Conservation (phyloP, 2,888 invertebrate genomes). For the Lymantria monacha region DNA sequence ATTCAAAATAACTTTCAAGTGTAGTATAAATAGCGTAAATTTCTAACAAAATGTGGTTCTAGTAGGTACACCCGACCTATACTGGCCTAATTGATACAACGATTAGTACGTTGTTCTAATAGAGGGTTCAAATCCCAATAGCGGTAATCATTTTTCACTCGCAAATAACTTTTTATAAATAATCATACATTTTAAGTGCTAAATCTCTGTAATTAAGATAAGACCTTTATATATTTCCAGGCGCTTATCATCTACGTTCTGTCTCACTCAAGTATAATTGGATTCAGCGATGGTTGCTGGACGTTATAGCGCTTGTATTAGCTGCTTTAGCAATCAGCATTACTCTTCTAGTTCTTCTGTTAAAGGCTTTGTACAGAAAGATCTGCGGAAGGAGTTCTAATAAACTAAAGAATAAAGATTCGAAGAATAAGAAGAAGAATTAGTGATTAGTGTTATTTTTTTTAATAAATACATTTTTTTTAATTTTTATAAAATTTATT, state of each 20-base stretch:
- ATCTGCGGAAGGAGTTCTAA: constrained; percentile 1
- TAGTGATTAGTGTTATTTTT: neutral
- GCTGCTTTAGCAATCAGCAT: neutral
- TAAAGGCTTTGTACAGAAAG: constrained; percentile 8
- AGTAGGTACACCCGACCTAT: no score
- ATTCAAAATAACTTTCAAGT: no score
- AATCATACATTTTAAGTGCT: no score
- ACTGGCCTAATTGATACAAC: no score
- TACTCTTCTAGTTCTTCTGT: neutral
- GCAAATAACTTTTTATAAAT: no score
- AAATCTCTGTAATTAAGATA: no score
- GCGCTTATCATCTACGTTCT: constrained; percentile 27
- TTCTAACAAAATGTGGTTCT: no score
- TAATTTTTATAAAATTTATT: neutral
- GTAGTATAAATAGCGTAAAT: no score
- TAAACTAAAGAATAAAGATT: constrained; percentile 1
- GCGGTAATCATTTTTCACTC: no score
- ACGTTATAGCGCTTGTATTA: constrained; percentile 10
- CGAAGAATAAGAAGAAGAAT: constrained; percentile 19
- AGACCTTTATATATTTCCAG: constrained; percentile 10
- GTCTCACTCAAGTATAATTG: constrained; percentile 20
- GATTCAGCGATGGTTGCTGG: constrained; percentile 28
- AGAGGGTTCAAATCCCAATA: no score
- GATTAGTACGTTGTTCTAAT: no score
- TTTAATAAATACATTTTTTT: neutral